These are phyloP conservation scores for Mus caroli DNA, from an alignment of 2,797 vertebrate species.

Conservation along the genomic window DNA sequence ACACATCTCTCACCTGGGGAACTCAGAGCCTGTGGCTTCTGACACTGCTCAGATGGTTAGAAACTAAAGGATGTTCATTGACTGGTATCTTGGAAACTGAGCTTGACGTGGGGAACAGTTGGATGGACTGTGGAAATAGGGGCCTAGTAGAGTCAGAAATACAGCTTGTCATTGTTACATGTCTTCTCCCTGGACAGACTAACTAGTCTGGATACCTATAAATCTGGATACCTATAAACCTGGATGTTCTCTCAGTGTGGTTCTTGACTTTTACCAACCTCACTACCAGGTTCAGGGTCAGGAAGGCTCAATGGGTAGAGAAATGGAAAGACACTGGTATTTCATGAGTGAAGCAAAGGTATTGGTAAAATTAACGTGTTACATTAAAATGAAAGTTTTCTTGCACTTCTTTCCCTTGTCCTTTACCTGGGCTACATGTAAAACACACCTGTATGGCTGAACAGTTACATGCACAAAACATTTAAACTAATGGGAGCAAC, in stretches of 20 bases:
- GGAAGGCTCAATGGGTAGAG: no score
- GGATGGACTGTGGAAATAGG: neutral
- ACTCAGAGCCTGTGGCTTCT: accelerated
- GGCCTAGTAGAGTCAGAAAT: neutral
- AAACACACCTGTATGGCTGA: no score
- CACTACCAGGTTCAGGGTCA: no score
- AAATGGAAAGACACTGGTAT: no score
- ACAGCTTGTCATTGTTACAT: neutral
- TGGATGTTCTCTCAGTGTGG: no score
- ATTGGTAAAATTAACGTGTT: neutral
- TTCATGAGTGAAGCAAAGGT: neutral
- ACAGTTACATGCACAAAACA: no score
- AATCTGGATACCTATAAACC: no score
- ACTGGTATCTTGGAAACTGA: neutral
- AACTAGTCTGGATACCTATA: no score
- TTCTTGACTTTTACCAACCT: no score
- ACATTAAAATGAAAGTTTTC: neutral
- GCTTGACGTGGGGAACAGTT: neutral
- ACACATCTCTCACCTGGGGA: neutral
- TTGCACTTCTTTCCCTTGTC: neutral
- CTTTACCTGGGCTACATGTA: no score
- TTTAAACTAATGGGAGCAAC: no score
- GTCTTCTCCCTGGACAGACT: no score
- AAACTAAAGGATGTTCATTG: neutral
- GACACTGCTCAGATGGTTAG: neutral